Conservation (phyloP, 2,797 vertebrate species). For the Pangasius larnaudii region DNA sequence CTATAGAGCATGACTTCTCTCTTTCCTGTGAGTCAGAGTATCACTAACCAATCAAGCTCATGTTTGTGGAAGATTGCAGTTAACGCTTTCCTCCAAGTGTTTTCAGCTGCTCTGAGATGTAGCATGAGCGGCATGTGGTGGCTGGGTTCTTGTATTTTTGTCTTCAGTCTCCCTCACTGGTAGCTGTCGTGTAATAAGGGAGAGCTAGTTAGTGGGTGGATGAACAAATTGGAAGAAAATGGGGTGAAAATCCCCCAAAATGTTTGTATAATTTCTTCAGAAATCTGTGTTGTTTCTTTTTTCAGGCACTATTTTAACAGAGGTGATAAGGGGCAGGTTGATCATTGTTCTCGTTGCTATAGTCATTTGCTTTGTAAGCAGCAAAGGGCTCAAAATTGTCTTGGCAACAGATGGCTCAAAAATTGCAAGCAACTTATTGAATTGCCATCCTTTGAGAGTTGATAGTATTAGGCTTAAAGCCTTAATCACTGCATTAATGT, state of each 20-base stretch:
- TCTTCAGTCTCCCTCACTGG: background rate
- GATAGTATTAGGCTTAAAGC: background rate
- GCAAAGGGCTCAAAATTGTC: background rate
- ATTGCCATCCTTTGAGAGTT: background rate
- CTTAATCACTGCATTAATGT: background rate
- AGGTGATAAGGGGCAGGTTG: background rate
- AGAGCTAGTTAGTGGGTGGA: background rate
- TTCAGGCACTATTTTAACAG: background rate
- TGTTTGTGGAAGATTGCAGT: background rate
- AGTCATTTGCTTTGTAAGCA: background rate
- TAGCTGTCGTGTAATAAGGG: background rate
- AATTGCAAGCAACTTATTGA: background rate
- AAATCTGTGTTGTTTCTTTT: background rate
- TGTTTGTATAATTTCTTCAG: background rate
- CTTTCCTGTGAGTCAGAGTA: background rate
- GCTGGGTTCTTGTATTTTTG: background rate
- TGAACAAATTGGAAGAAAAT: background rate
- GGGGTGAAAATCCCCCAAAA: background rate
- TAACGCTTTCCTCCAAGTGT: background rate
- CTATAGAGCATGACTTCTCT: background rate
- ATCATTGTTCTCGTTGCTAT: background rate
- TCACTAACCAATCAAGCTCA: background rate
- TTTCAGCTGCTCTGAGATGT: background rate
- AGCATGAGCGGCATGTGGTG: no score
- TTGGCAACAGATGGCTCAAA: background rate